Evolutionary conservation across 2,113 vertebrate genomes (phyloP), one percentile per base, ranked within the genome.

Genomic region (Anoplopoma fimbria): DNA sequence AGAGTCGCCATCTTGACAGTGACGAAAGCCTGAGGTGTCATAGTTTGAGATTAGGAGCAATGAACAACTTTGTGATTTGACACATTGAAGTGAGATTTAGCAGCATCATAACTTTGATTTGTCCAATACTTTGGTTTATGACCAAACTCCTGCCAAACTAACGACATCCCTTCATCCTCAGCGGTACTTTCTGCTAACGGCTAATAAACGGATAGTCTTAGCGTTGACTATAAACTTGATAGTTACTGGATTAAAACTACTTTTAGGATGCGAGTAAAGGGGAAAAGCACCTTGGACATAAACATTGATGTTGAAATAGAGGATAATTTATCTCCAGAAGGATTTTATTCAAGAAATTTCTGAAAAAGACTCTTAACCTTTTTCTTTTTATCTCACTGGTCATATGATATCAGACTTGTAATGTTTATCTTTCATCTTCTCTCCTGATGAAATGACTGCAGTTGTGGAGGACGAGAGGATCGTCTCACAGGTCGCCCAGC

Each of bases 351-450:
- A 58, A 14, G 21, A 73, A 23, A 14, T 19, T 38, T 67, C 29
- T 34, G 42, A 70, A 36, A 49, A 38, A 14, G 23, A 55, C 69
- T 19, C 15, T 60, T 27, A 9, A 71, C 42, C 4, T n/a, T 25
- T 53, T n/a, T n/a, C n/a, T n/a, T n/a, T n/a, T n/a, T n/a, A n/a
- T 75, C 38, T 31, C 6, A 33, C 12, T 21, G 1, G 4, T 74
- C 27, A 62, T 51, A 51, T 21, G 47, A 76, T 75, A 34, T 19
- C 14, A 69, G 67, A 57, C 0, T 0, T 23, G 0, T 40, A 10
- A 15, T 77, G 60, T 77, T 84, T 45, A 40, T 68, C 36, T 73
- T 58, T 27, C 7, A 51, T 76, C 57, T 64, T 47, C 34, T n/a
- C 7, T 17, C 31, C 0, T 29, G 13, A 74, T 61, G 19, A 49